Evolutionary conservation across 1,140 invertebrate genomes (phyloP).

Genomic region (Helicoverpa zea): DNA sequence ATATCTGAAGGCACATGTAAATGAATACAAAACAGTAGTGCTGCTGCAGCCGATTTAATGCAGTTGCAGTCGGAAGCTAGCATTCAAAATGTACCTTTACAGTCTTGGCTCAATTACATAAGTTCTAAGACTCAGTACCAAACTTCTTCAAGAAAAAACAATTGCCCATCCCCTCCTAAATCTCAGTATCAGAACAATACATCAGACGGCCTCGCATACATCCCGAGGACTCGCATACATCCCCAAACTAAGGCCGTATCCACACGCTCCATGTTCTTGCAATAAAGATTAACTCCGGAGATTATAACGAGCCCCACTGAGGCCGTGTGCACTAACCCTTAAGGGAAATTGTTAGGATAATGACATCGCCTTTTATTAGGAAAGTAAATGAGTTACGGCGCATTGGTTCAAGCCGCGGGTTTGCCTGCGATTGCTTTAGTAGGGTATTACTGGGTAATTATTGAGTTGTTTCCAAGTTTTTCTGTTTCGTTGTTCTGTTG

Average conservation of each 20-base stretch:
- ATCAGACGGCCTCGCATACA: neutral
- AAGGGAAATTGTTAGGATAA: constrained; percentile 39
- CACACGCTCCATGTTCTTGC: constrained; percentile 20
- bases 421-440: constrained; percentile 14
- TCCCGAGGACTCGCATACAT: neutral
- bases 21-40: too few relatives aligned
- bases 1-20: too few relatives aligned
- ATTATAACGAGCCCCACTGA: constrained; percentile 8
- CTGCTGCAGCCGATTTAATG: too few relatives aligned
- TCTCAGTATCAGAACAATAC: neutral
- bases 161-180: neutral
- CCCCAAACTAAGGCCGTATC: constrained; percentile 27
- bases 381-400: constrained; percentile 21
- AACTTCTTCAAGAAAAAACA: neutral
- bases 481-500: too few relatives aligned
- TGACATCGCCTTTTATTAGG: constrained; percentile 38
- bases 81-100: too few relatives aligned
- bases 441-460: neutral
- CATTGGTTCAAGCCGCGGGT: neutral
- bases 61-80: too few relatives aligned
- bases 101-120: too few relatives aligned
- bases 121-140: neutral
- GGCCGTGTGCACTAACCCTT: constrained; percentile 31
- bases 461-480: neutral
- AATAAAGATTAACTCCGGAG: constrained; percentile 41